These are phyloP conservation scores for Oophaga pumilio DNA, from an alignment of 2,113 vertebrate genomes.

Conservation along the genomic window DNA sequence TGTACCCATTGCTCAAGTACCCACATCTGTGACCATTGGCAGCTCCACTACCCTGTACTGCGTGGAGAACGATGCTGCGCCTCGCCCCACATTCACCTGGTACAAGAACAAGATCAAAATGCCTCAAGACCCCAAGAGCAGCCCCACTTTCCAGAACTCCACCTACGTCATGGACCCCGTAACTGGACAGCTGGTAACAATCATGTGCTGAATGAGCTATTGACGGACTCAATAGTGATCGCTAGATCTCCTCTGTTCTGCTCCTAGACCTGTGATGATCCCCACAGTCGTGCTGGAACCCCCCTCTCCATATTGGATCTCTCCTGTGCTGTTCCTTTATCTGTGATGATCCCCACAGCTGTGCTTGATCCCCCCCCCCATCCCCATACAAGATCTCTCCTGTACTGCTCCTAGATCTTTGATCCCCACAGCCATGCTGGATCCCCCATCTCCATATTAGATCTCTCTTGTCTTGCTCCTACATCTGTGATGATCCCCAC, in stretches of 20 bases:
- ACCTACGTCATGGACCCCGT: constrained; percentile 79
- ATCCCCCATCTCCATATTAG: too few species aligned
- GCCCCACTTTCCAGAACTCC: constrained; percentile 78
- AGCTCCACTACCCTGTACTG: constrained; percentile 78
- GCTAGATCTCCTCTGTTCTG: not conserved
- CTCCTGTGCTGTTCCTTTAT: too few species aligned
- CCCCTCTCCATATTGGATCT: too few species aligned
- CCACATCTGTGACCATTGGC: constrained; percentile 82
- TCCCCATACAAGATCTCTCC: too few species aligned
- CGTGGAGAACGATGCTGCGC: constrained; percentile 82
- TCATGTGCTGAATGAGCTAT: too few species aligned
- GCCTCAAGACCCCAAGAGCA: constrained; percentile 78
- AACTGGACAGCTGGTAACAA: constrained; percentile 83
- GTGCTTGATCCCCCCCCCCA: too few species aligned
- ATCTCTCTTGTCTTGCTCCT: too few species aligned
- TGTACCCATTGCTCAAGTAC: constrained; percentile 77
- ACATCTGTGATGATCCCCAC: accelerated
- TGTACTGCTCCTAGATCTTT: not conserved
- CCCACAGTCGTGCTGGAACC: too few species aligned
- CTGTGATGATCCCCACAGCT: accelerated
- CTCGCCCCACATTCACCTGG: constrained; percentile 81
- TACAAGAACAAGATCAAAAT: constrained; percentile 78
- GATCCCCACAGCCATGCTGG: too few species aligned
- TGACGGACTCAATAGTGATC: too few species aligned
- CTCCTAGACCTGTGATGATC: accelerated